Evolutionary conservation across 2,888 invertebrate genomes (phyloP), one percentile per base, ranked within the genome.

Genomic region (Dicycla oo): DNA sequence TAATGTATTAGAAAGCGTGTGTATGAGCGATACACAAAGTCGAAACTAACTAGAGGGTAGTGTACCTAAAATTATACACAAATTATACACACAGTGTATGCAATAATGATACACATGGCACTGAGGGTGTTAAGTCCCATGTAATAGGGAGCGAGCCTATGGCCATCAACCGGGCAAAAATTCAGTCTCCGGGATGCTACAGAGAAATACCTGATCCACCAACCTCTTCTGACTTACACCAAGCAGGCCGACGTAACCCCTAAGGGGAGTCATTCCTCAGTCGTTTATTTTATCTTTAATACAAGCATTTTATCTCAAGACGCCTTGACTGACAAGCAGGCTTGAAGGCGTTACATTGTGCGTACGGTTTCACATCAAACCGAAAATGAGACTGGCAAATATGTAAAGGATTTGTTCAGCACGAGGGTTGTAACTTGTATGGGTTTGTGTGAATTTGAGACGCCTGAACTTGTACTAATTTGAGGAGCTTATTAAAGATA

Each of bases 281-380:
- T 88, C 92, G 89, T 91, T 92, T 90, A 89, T 90, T 92, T 92
- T 93, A 92, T 93, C 92, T 91, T 75, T 88, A 88, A 91, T 90
- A 91, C 91, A 89, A 86, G 88, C 89, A 86, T 88, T 91, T 92
- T 92, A 92, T 92, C 93, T 90, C 80, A 84, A 87, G 90, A 82
- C 86, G 87, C 84, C 86, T 87, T 88, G 88, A 88, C 88, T 89
- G 90, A 90, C 88, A 85, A 86, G 81, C 79, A 69, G 81, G 79
- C 87, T 86, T 86, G 87, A 78, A 83, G 60, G 60, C 61, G 54
- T 62, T 73, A 71, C 40, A 82, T 64, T 54, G 68, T 72, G 63
- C 61, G 49, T 67, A 67, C 34, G 47, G 67, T 79, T 73, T 65
- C 34, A 38, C 61, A 78, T 82, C 64, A 57, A 26, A 60, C 45